These are phyloP conservation scores for Mimas tiliae DNA, from an alignment of 2,888 invertebrate species.

Conservation along the genomic window DNA sequence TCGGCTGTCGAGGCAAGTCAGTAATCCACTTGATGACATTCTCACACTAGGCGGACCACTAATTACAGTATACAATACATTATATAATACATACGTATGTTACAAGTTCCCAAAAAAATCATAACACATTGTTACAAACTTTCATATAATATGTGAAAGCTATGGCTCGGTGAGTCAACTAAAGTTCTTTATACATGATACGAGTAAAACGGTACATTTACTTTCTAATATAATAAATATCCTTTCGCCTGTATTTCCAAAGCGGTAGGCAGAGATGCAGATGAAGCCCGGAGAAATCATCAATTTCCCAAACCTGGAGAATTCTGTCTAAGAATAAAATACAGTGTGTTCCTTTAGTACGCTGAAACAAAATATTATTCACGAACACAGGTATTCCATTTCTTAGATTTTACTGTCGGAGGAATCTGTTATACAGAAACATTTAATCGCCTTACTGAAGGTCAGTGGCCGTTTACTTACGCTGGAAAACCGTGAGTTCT, in stretches of 20 bases:
- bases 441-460: too few relatives aligned
- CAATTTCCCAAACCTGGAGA: too few relatives aligned
- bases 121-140: constrained; percentile 3
- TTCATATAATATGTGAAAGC: constrained; percentile 10
- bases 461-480: too few relatives aligned
- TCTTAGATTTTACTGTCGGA: neutral
- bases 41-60: too few relatives aligned
- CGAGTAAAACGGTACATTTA: neutral
- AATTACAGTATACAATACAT: neutral
- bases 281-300: too few relatives aligned
- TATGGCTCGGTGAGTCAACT: neutral
- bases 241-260: too few relatives aligned
- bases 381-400: neutral
- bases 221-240: neutral
- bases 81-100: too few relatives aligned
- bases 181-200: neutral
- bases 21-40: neutral
- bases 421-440: neutral
- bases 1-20: neutral
- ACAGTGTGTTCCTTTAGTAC: too few relatives aligned
- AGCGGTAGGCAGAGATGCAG: too few relatives aligned
- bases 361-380: neutral
- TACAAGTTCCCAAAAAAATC: neutral
- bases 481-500: too few relatives aligned
- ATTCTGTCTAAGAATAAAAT: too few relatives aligned